Evolutionary conservation across 2,797 vertebrate species (phyloP), one percentile per base, ranked within the genome.

Genomic region (Enteromius argenteus): DNA sequence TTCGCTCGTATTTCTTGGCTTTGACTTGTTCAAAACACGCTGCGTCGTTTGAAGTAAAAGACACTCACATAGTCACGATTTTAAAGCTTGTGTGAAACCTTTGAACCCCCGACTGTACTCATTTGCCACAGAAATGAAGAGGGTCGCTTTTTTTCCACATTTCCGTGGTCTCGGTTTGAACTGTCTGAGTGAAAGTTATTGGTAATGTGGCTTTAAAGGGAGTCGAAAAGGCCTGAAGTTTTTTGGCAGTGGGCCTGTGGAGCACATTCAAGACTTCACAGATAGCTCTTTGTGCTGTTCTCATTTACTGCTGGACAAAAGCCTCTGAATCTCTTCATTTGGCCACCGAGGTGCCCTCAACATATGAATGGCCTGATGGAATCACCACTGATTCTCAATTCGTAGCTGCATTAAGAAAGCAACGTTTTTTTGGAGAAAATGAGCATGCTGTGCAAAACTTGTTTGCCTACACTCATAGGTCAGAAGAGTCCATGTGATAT

Each of bases 201-300:
- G 79, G 82, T 69, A 66, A 84, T 56, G 81, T 13, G 73, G 69
- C 56, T 89, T 85, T 85, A 90, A 89, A 89, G 75, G 85, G 42
- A 86, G 81, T 87, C 89, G 90, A 93, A 87, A 42, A 93, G 92
- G 92, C 67, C 91, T 90, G 84, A 89, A 90, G 91, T 90, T 93
- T 93, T 42, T 93, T 97, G 97, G 97, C 96, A 46, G 90, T 32
- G 90, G 92, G 96, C 96, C 96, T 94, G 92, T 88, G 89, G 91
- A 92, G 91, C 94, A 94, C 94, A 96, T 97, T 96, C 95, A 95
- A 94, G 92, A 93, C 95, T 94, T 92, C 96, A 98, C 97, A 98
- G 97, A 96, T 88, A 15, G 91, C 86, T 94, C 96, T 97, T 98
- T 99, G 97, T 99, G 91, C 94, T 90, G 90, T 27, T 89, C 90